Evolutionary conservation across 2,113 vertebrate genomes (phyloP), one percentile per base, ranked within the genome.

Genomic region (Stictonetta naevosa): DNA sequence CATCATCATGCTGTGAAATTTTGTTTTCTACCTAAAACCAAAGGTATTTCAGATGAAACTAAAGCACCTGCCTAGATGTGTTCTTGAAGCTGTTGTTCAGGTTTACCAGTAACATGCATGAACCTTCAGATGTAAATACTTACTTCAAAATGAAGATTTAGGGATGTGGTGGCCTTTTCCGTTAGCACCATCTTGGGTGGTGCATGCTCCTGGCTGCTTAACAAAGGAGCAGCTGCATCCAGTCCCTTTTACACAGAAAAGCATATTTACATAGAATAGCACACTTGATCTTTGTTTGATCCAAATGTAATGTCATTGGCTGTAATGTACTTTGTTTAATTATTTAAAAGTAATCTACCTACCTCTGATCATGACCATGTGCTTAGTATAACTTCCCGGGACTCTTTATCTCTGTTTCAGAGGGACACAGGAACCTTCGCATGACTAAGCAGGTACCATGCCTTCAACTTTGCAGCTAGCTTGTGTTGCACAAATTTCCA

Each of bases 371-470:
- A 77, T 97, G 89, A 90, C 91, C 28, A 28, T 96, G 73, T 84
- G 66, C 90, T 55, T 91, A 96, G 86, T 92, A 76, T 98, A 98
- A 98, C 98, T 93, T 86, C 94, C 44, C 31, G 18, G 97, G 97
- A 94, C 88, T 97, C 98, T 99, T 68, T 98, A 97, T 99, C 98
- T 99, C 98, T 99, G 97, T 99, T 99, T 97, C 99, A 99, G 99
- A 99, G 98, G 98, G 98, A 99, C 99, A 98, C 99, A 98, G 98
- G 99, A 99, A 97, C 97, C 98, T 98, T 97, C 98, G 98, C 98
- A 97, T 99, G 99, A 99, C 98, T 97, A 97, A 97, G 98, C 98
- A 99, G 99, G 99, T 99, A 99, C 94, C 98, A 97, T 96, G 98
- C 97, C 94, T 98, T 97, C 97, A 94, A 98, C 97, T 97, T 97